These are phyloP conservation scores for Merodon equestris DNA, from an alignment of 2,888 invertebrate genomes.

Conservation along the genomic window DNA sequence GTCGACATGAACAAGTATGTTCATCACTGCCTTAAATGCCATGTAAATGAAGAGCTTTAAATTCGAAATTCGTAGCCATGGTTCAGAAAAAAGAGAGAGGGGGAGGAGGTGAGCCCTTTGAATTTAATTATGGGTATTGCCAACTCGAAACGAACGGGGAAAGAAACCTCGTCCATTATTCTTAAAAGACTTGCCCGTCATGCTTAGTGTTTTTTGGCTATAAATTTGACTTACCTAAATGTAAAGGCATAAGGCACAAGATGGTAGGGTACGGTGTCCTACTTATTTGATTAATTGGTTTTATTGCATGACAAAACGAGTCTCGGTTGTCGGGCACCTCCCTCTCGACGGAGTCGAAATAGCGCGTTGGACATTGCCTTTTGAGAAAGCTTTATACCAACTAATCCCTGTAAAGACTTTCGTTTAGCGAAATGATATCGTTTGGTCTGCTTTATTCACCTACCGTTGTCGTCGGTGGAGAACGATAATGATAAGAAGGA, in stretches of 20 bases:
- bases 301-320: slow-evolving; percentile 38
- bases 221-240: slow-evolving; percentile 28
- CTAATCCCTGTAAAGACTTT: slow-evolving; percentile 46
- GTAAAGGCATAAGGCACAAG: too few species aligned
- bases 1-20: too few species aligned
- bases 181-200: background rate
- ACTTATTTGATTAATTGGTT: slow-evolving; percentile 56
- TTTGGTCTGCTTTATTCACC: slow-evolving; percentile 24
- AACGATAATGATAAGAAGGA: background rate
- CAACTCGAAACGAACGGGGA: background rate
- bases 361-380: too few species aligned
- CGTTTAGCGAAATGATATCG: too few species aligned
- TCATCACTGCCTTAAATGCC: background rate
- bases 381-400: slow-evolving; percentile 18
- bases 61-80: background rate
- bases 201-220: slow-evolving; percentile 17
- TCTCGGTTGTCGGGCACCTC: too few species aligned
- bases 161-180: slow-evolving; percentile 14
- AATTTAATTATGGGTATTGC: slow-evolving; percentile 17
- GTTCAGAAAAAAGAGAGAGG: too few species aligned
- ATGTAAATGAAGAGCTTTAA: slow-evolving; percentile 47
- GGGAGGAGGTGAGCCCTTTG: background rate
- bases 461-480: background rate
- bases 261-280: background rate
- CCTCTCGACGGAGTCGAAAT: background rate